Percentiles rank a stretch among this genome's conserved stretches.
phyloP scores from a whole-genome alignment of 2,888 invertebrate genomes.

The Myopa testacea region DNA sequence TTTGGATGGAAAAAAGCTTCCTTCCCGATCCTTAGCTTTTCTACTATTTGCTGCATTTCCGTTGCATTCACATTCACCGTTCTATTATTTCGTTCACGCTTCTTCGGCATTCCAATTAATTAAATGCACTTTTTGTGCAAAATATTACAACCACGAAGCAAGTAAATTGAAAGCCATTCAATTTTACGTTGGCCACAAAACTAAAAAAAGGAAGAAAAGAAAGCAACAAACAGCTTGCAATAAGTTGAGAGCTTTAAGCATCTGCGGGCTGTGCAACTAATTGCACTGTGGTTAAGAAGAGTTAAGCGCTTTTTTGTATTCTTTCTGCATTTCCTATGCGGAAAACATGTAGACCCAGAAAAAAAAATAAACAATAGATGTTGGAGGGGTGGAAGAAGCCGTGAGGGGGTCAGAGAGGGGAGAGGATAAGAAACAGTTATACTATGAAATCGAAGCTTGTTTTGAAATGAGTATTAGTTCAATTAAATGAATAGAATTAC shows the following conservation, averaged over 20 bases:
- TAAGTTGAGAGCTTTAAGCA: not conserved
- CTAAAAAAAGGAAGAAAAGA: not conserved
- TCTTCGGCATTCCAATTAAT: not conserved
- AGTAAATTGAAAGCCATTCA: not conserved
- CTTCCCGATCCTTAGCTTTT: too few species aligned
- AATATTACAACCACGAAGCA: not conserved
- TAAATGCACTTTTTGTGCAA: not conserved
- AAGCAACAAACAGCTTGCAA: not conserved
- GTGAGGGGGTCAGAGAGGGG: too few species aligned
- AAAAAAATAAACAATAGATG: too few species aligned
- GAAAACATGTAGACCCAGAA: too few species aligned
- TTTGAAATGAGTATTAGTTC: too few species aligned
- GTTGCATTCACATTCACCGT: not conserved
- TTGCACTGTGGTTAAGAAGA: not conserved
- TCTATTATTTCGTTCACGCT: not conserved
- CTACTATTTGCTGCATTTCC: too few species aligned
- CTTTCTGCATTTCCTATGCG: too few species aligned
- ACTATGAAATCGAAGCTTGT: too few species aligned
- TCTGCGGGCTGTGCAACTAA: not conserved
- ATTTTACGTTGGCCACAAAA: not conserved
- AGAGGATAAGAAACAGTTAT: too few species aligned
- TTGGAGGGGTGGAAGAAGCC: too few species aligned
- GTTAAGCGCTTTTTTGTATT: not conserved
- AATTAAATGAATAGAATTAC: too few species aligned
- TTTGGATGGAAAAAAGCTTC: too few species aligned